Evolutionary conservation across 2,113 vertebrate genomes (phyloP), one percentile per base, ranked within the genome.

Genomic region (Platysternon megacephalum): DNA sequence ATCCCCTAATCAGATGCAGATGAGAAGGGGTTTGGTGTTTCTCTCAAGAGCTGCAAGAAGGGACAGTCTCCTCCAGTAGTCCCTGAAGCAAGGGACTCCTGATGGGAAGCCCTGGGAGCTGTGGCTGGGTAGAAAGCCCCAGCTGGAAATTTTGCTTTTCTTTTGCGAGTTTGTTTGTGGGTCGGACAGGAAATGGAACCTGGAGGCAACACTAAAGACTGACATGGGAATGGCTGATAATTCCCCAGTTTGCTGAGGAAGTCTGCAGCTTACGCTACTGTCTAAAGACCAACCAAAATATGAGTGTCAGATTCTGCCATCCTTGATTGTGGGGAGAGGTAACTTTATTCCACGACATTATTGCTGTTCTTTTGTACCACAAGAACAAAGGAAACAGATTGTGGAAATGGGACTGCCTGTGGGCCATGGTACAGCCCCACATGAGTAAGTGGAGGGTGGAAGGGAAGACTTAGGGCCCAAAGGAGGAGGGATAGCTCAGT

Each of bases 301-400:
- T 11, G 55, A 4, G 5, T 35, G 21, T 42, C 65, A 51, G 74
- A 51, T 58, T 91, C 16, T 28, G 53, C 42, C 7, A 4, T 42
- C 11, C 4, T 2, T 11, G 53, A 1, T 0, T 68, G 49, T 1
- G 0, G 44, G 21, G 19, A 53, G 56, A 13, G 52, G 13, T 48
- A 68, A 3, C 10, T 0, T 0, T 24, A 55, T 72, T 52, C 55
- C 79, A 11, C n/a, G 85, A 35, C 76, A 26, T 32, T 58, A 3
- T 55, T 0, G 3, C 32, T 29, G 32, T 29, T 51, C 88, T 19
- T 17, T 52, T 89, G 39, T 65, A 3, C 39, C 1, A 1, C 51
- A 87, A 91, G 65, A 86, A 72, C 55, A 0, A 58, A 76, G 79
- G 42, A 55, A 86, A 10, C 12, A 11, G 32, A 65, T 0, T 53